Conservation (phyloP, 2,888 invertebrate species). For the Ariolimax columbianus region DNA sequence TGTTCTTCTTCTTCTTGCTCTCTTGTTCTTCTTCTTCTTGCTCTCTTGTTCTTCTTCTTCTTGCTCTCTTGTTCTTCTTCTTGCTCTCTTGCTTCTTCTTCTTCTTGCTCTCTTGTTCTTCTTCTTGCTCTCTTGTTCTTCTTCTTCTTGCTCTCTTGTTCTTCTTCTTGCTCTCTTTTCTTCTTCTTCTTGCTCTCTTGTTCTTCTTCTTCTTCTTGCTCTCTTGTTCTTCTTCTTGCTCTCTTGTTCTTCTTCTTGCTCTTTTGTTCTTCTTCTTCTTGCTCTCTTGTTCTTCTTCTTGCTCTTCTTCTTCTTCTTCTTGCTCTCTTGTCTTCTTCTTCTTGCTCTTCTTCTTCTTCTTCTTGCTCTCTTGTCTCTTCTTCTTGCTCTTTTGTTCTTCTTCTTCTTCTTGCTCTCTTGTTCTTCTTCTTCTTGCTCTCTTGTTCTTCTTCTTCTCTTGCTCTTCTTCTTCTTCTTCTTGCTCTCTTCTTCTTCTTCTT, state of each 20-base stretch:
- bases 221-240: not conserved
- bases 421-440: not conserved
- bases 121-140: not conserved
- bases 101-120: not conserved
- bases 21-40: slow-evolving; percentile 3
- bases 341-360: not conserved
- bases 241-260: slow-evolving; percentile 7
- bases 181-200: not conserved
- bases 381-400: too few species aligned
- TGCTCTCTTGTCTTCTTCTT: not conserved
- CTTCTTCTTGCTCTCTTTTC: too few species aligned
- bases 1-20: not conserved
- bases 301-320: not conserved
- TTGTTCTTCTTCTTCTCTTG: not conserved
- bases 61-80: not conserved
- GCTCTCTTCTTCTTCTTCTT: not conserved
- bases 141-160: not conserved
- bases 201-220: not conserved
- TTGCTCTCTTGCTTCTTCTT: too few species aligned
- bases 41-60: slow-evolving; percentile 8
- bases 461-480: too few species aligned
- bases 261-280: too few species aligned
- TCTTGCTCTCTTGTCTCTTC: too few species aligned
- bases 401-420: not conserved
- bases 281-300: not conserved